Percentiles rank a stretch among this genome's conserved stretches.
phyloP scores from a whole-genome alignment of 2,888 invertebrate species.

The Nomada fucata region DNA sequence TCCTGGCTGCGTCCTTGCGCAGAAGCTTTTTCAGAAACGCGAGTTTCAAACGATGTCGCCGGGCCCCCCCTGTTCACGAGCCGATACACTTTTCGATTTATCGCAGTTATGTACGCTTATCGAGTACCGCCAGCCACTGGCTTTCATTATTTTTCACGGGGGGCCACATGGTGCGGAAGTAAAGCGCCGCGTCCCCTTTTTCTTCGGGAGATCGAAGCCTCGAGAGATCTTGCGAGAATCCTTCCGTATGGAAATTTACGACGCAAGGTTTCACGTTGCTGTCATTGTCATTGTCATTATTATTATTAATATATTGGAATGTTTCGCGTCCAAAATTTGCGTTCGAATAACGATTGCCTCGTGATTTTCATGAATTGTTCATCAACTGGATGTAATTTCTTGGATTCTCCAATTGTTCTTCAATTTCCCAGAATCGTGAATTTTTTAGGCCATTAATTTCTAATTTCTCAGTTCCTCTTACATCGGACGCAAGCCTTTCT shows the following conservation, averaged over 20 bases:
- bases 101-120: slow-evolving; percentile 78
- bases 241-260: background rate
- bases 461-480: too few species aligned
- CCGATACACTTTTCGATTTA: slow-evolving; percentile 82
- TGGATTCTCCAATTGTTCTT: too few species aligned
- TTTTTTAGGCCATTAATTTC: too few species aligned
- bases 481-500: too few species aligned
- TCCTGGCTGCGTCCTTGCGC: slow-evolving; percentile 76
- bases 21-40: slow-evolving; percentile 69
- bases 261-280: background rate
- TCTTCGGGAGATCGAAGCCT: background rate
- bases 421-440: too few species aligned
- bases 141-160: slow-evolving; percentile 56
- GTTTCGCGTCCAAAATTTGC: too few species aligned
- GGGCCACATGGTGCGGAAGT: slow-evolving; percentile 76
- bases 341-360: too few species aligned
- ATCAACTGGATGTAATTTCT: too few species aligned
- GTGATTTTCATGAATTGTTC: too few species aligned
- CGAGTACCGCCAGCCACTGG: slow-evolving; percentile 73
- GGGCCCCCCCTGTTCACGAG: slow-evolving; percentile 75
- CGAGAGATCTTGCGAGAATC: background rate
- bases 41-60: background rate
- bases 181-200: slow-evolving; percentile 45
- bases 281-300: background rate
- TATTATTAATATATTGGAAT: background rate